phyloP scores from a whole-genome alignment of 2,113 vertebrate species.

The Muscicapa adusta region DNA sequence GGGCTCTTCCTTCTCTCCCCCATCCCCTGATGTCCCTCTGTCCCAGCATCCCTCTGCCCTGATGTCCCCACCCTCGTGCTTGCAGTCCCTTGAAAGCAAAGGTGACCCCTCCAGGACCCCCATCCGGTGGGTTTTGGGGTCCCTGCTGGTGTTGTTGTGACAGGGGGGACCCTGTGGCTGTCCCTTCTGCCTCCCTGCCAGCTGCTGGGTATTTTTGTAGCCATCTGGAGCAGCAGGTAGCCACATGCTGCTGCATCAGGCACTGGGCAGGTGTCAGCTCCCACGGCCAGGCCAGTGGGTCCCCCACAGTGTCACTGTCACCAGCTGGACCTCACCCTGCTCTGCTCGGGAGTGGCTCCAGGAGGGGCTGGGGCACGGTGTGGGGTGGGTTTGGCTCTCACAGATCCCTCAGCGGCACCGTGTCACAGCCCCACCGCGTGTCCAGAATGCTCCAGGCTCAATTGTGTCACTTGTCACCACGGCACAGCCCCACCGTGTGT shows the following conservation, averaged over 20 bases:
- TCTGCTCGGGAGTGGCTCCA: rapidly evolving
- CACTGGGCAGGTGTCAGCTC: not conserved
- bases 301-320: not conserved
- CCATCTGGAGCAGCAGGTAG: not conserved
- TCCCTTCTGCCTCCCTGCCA: not conserved
- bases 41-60: not conserved
- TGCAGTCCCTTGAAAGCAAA: not conserved
- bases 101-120: not conserved
- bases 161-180: not conserved
- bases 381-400: not conserved
- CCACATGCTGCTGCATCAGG: not conserved
- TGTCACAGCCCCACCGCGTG: not conserved
- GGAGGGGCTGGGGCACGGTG: not conserved
- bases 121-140: rapidly evolving
- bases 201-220: not conserved
- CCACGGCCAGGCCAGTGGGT: not conserved
- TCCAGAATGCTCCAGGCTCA: not conserved
- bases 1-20: not conserved
- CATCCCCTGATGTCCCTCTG: not conserved
- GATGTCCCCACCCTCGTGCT: rapidly evolving
- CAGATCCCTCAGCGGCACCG: rapidly evolving
- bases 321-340: not conserved
- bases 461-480: rapidly evolving
- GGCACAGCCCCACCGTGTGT: rapidly evolving
- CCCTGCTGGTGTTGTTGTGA: rapidly evolving